Conservation (phyloP, 2,888 invertebrate species). For the Gastrophysa polygoni region DNA sequence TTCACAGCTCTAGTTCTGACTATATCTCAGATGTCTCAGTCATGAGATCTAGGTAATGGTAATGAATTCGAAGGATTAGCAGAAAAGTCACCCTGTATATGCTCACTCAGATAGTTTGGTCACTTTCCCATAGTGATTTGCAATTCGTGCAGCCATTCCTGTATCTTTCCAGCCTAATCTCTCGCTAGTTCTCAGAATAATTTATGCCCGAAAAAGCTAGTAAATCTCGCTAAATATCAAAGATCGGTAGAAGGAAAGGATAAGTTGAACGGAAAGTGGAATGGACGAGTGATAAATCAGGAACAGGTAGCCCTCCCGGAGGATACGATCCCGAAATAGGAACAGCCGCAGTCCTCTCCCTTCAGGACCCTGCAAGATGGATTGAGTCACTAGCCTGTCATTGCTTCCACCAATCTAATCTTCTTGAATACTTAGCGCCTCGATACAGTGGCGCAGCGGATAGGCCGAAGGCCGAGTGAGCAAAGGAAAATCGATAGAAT, state of each 20-base stretch:
- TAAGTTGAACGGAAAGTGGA: slow-evolving; percentile 57
- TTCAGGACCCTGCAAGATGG: slow-evolving; percentile 53
- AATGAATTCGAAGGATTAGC: too few species aligned
- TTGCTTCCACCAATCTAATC: slow-evolving; percentile 50
- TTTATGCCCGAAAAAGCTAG: slow-evolving; percentile 54
- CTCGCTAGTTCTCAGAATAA: slow-evolving; percentile 45
- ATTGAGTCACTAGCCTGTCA: slow-evolving; percentile 53
- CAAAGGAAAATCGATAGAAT: too few species aligned
- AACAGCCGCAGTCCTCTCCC: slow-evolving; percentile 52
- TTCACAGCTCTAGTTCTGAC: too few species aligned
- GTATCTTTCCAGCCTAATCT: slow-evolving; percentile 33
- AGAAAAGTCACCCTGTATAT: too few species aligned
- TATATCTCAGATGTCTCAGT: too few species aligned
- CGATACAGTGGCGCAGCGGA: slow-evolving; percentile 11
- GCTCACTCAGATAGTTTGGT: slow-evolving; percentile 23
- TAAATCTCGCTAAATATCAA: slow-evolving; percentile 58
- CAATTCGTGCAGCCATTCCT: slow-evolving; percentile 37
- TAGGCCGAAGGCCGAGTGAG: too few species aligned
- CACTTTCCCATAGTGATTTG: slow-evolving; percentile 29
- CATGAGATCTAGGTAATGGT: too few species aligned
- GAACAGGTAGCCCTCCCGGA: slow-evolving; percentile 57
- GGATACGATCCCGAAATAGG: slow-evolving; percentile 55
- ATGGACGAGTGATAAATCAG: slow-evolving; percentile 59
- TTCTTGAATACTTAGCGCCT: slow-evolving; percentile 39
- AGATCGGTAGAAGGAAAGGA: slow-evolving; percentile 55